A percentile compares a stretch with the other conserved stretches of the same genome.
These are phyloP conservation scores for Chloroceryle inda DNA, from an alignment of 2,797 vertebrate species.

Conservation along the genomic window DNA sequence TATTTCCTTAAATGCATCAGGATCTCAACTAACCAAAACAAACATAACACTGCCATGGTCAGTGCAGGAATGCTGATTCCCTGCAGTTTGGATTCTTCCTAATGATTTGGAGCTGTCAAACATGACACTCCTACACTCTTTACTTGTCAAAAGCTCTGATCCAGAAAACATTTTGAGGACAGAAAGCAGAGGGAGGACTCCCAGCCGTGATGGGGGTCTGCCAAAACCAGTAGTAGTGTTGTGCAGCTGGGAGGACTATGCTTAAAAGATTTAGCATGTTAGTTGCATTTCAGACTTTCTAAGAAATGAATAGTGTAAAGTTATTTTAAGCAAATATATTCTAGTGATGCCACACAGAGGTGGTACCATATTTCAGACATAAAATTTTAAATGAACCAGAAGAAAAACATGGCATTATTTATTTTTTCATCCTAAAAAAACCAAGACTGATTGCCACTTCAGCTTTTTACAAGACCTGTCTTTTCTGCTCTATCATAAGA, in stretches of 20 bases:
- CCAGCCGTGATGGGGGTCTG: background rate
- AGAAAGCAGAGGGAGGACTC: background rate
- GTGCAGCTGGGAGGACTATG: background rate
- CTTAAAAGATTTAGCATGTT: constrained; percentile 22
- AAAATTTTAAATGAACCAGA: constrained; percentile 11
- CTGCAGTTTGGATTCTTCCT: background rate
- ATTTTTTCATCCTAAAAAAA: background rate
- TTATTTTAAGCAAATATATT: constrained; percentile 34
- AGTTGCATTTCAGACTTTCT: constrained; percentile 24
- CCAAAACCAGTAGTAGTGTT: background rate
- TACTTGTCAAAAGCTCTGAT: constrained; percentile 27
- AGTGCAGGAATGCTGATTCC: background rate
- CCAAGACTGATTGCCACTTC: background rate
- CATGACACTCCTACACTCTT: background rate
- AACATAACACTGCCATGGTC: background rate
- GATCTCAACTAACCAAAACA: background rate
- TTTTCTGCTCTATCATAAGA: background rate
- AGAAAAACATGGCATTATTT: background rate
- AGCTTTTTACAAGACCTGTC: background rate
- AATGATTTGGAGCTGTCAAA: background rate
- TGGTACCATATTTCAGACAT: background rate
- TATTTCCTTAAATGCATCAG: background rate
- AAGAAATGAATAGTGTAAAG: constrained; percentile 24
- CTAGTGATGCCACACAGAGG: background rate
- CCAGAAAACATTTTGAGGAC: background rate